Conservation (phyloP, 2,797 vertebrate species). For the Gephyroberyx darwinii region DNA sequence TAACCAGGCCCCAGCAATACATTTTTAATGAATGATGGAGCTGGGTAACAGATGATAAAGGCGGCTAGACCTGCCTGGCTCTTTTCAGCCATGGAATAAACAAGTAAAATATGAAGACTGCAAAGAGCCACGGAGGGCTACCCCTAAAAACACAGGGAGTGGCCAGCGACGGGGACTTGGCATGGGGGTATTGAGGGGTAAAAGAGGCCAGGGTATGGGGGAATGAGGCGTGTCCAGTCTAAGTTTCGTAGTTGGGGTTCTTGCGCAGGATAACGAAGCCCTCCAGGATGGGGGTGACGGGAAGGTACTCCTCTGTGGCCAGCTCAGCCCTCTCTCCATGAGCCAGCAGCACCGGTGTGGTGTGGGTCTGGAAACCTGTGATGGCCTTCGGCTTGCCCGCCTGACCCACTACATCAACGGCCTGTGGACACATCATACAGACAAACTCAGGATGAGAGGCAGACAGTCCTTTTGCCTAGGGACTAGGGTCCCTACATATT, state of each 20-base stretch:
- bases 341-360: slow-evolving; percentile 94
- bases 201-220: slow-evolving; percentile 25
- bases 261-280: slow-evolving; percentile 98
- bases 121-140: slow-evolving; percentile 52
- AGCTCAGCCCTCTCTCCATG: slow-evolving; percentile 96
- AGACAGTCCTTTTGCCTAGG: not conserved
- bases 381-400: slow-evolving; percentile 99
- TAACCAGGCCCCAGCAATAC: slow-evolving; percentile 48
- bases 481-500: not conserved
- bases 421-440: slow-evolving; percentile 75
- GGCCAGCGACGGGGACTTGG: not conserved
- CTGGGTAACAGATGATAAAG: slow-evolving; percentile 36
- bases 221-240: slow-evolving; percentile 58
- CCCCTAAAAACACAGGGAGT: slow-evolving; percentile 43
- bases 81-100: slow-evolving; percentile 66
- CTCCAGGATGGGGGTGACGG: slow-evolving; percentile 94
- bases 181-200: not conserved
- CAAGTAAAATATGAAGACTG: slow-evolving; percentile 62
- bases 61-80: slow-evolving; percentile 43
- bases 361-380: slow-evolving; percentile 99
- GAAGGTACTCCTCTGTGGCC: slow-evolving; percentile 95
- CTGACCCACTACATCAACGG: slow-evolving; percentile 97
- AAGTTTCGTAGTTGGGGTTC: slow-evolving; percentile 96
- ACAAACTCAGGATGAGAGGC: not conserved
- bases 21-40: slow-evolving; percentile 54